Base-by-base conservation (phyloP, 2,888 invertebrate genomes). In the Matsumyia berberina region DNA sequence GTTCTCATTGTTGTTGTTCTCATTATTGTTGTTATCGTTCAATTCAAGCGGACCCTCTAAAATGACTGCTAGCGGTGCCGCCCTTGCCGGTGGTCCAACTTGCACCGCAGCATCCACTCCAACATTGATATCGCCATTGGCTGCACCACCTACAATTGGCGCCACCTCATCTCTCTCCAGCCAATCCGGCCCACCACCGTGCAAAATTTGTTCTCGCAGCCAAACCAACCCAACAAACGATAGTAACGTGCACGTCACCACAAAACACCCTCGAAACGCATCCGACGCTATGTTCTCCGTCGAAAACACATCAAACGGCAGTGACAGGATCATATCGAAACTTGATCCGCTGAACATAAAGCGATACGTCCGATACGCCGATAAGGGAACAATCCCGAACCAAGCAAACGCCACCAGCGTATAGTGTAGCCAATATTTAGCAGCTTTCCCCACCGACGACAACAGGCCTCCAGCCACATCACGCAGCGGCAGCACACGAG, bases 181-280 rank as follows among this genome's bases (percentile, higher is more conserved):
- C 99, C 99, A 99, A 89, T 98, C 98, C 0, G 98, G 98, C 0
- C 98, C 99, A 31, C 98, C 99, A 0, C 98, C 99, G 90, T 98
- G 97, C 88, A 99, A 93, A 81, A 99, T 99, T 92, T 99, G 99
- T 92, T 99, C 99, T 87, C 99, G 93, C 58, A 99, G 93, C 99
- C 99, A 99, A 4, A 99, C 97, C 55, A 99, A 92, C 5, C 98
- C 98, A 88, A 99, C 98, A 90, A 99, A 99, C 0, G 97, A 97
- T 90, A 98, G 96, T 76, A 99, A 92, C 1, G 99, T 99, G 90
- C 99, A 98, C 2, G 97, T 96, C 9, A 99, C 98, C 37, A 99
- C 98, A 92, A 99, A 97, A 91, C 97, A 97, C 11, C 99, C 99
- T 85, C 98, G 97, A 90, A 98, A 97, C 81, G 98, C 97, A 92